These are phyloP conservation scores for Drosophila pruinosa DNA, from an alignment of 1,140 invertebrate genomes.

Conservation along the genomic window DNA sequence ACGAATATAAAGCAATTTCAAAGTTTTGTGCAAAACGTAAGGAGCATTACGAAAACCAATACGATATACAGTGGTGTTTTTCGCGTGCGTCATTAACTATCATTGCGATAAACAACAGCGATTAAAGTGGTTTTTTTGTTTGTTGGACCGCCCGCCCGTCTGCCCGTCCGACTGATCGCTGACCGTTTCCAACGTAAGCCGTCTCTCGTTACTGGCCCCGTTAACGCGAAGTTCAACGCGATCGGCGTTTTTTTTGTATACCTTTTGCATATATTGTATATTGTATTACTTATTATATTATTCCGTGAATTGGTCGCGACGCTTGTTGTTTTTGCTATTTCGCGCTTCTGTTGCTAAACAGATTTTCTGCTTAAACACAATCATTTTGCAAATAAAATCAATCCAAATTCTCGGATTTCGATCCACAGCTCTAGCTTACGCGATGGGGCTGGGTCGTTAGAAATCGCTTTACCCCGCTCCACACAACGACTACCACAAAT, in stretches of 20 bases:
- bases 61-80: constrained; percentile 5
- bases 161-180: background rate
- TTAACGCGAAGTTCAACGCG: constrained; percentile 35
- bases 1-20: constrained; percentile 19
- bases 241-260: constrained; percentile 7
- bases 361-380: constrained; percentile 36
- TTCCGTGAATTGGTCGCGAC: constrained; percentile 38
- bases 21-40: constrained; percentile 13
- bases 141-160: background rate
- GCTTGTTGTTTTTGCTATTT: constrained; percentile 40
- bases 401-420: constrained; percentile 28
- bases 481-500: background rate
- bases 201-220: constrained; percentile 25
- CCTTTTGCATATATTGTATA: constrained; percentile 15
- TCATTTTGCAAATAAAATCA: constrained; percentile 25
- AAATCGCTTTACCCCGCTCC: constrained; percentile 25
- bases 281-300: constrained; percentile 46
- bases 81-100: constrained; percentile 41
- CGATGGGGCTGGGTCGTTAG: constrained; percentile 6
- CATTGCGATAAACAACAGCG: background rate
- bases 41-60: constrained; percentile 3
- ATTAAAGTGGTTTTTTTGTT: constrained; percentile 29
- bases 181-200: background rate
- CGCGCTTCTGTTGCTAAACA: constrained; percentile 23
- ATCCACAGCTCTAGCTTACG: constrained; percentile 5